Conservation (phyloP, 2,888 invertebrate species). For the Odontocerum albicorne region DNA sequence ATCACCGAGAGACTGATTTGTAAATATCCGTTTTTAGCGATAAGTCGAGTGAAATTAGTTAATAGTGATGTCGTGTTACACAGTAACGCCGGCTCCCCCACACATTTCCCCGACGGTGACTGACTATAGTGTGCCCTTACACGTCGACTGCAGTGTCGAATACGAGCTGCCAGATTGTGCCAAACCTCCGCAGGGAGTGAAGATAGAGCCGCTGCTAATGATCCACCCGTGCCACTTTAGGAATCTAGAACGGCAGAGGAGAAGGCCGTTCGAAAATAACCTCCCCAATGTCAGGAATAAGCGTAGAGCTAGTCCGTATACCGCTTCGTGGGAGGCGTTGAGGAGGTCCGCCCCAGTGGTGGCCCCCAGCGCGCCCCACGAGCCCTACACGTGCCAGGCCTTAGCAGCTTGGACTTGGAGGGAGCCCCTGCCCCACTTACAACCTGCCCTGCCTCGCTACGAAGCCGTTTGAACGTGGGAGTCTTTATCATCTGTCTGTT, state of each 20-base stretch:
- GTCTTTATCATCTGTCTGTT: too few relatives aligned
- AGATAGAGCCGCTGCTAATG: conserved; percentile 72
- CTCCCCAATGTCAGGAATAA: conserved; percentile 61
- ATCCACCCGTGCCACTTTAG: conserved; percentile 76
- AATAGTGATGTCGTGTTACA: conserved; percentile 23
- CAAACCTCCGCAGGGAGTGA: conserved; percentile 68
- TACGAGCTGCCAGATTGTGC: conserved; percentile 75
- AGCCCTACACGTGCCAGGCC: conserved; percentile 30
- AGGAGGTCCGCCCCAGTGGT: conserved; percentile 14
- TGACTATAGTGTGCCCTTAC: conserved; percentile 70
- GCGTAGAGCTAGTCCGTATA: conserved; percentile 42
- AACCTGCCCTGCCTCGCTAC: conserved; percentile 30
- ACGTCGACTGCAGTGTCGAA: conserved; percentile 76
- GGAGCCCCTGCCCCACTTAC: conserved; percentile 26
- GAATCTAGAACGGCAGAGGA: conserved; percentile 68
- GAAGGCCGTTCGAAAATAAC: conserved; percentile 71
- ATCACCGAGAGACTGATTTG: conserved; percentile 32
- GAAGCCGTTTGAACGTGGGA: conserved; percentile 30
- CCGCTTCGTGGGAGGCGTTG: conserved; percentile 30
- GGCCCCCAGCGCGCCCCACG: conserved; percentile 23
- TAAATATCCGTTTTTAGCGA: conserved; percentile 23
- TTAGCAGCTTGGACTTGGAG: conserved; percentile 27
- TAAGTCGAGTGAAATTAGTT: conserved; percentile 14
- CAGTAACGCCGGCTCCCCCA: conserved; percentile 7
- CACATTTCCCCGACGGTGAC: conserved; percentile 11